phyloP scores from a whole-genome alignment of 2,888 invertebrate genomes.

The Drosophila sordidapex region DNA sequence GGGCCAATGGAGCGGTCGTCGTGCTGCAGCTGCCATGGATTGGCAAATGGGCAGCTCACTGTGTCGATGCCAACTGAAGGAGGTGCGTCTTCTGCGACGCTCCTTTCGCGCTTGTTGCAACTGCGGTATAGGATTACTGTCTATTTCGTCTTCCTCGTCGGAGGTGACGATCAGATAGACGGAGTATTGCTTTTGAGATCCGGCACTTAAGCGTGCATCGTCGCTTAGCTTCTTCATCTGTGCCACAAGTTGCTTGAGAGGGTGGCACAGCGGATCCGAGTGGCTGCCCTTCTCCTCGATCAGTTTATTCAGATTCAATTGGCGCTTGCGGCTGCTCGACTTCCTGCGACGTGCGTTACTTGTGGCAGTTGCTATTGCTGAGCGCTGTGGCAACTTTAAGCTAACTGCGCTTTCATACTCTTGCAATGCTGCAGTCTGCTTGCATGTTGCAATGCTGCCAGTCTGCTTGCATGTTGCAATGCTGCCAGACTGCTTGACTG shows the following conservation, averaged over 20 bases:
- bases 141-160: conserved; percentile 49
- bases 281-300: conserved; percentile 23
- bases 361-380: neutral
- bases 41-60: neutral
- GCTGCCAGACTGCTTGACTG: neutral
- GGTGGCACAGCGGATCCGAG: conserved; percentile 29
- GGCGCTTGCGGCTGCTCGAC: neutral
- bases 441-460: neutral
- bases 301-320: conserved; percentile 51
- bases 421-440: neutral
- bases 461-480: neutral
- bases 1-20: conserved; percentile 70
- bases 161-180: conserved; percentile 56
- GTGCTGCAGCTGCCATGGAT: neutral
- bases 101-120: neutral
- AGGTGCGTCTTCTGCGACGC: neutral
- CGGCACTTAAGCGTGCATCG: conserved; percentile 28
- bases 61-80: neutral
- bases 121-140: neutral
- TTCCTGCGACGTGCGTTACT: neutral
- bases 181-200: conserved; percentile 42
- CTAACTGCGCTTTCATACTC: neutral
- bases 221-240: conserved; percentile 26
- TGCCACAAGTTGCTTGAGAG: conserved; percentile 50
- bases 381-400: neutral